Evolutionary conservation across 2,888 invertebrate species (phyloP), one percentile per base, ranked within the genome.

Genomic region (Amaurobius ferox): DNA sequence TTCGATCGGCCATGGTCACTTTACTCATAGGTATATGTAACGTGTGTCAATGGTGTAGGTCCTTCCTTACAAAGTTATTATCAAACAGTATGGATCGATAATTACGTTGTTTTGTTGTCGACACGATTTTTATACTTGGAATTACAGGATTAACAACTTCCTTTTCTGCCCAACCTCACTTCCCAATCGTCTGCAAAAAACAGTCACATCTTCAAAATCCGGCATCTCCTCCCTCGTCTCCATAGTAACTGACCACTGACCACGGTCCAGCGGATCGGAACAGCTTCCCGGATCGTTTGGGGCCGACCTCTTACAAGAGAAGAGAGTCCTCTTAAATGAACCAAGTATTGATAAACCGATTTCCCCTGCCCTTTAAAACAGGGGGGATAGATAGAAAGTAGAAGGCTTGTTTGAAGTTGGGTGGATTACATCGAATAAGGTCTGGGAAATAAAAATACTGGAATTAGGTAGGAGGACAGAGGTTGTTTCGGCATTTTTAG

Each of bases 251-350:
- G 64, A 61, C 80, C 55, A n/a, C 48, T 55, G 48, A 30, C 48
- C 83, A 85, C 55, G 83, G 83, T 77, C 77, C 72, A 78, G 72
- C 35, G 77, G 64, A n/a, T 77, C 76, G 35, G 70, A 83, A 83
- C 76, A 71, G 81, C 44, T 55, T 29, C 39, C 11, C 26, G 62
- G 40, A 40, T 77, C 83, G 72, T 85, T 85, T 72, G 77, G 71
- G 77, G 83, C 55, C 48, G 64, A 64, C 66, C n/a, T n/a, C 67
- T 71, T 71, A 66, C 72, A 77, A 44, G 44, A 39, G 72, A 72
- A 35, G 32, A 28, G 39, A n/a, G n/a, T 23, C 67, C 44, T 29
- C 61, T 71, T 76, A 77, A 85, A 78, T 77, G 83, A 72, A 67
- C 66, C 66, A 32, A 55, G 55, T 23, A n/a, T 55, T 55, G 55